Conservation (phyloP, 2,797 vertebrate species). For the Pseudopleuronectes americanus region DNA sequence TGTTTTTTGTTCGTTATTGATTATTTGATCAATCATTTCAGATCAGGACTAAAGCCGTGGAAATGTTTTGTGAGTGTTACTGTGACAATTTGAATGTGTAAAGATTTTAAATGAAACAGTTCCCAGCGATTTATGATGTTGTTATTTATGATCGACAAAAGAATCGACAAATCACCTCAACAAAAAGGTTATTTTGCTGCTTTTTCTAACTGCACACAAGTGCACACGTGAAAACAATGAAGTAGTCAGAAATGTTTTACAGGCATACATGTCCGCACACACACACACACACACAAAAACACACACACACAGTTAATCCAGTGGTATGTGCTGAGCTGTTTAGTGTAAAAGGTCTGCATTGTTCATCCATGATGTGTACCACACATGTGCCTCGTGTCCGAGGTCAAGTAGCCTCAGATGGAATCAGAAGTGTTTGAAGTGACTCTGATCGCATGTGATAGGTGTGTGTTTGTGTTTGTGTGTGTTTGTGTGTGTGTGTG, state of each 20-base stretch:
- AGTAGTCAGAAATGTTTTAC: slow-evolving; percentile 46
- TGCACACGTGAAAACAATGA: slow-evolving; percentile 35
- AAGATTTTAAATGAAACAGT: background rate
- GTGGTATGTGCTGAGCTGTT: slow-evolving; percentile 60
- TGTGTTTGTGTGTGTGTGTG: slow-evolving; percentile 21
- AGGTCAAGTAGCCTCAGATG: slow-evolving; percentile 62
- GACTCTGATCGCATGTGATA: too few relatives aligned
- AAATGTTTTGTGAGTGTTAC: background rate
- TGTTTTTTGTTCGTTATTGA: background rate
- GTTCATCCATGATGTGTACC: slow-evolving; percentile 50
- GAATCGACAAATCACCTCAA: background rate
- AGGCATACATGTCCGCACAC: slow-evolving; percentile 18
- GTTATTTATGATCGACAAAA: background rate
- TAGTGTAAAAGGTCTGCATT: slow-evolving; percentile 66
- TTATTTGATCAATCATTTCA: background rate
- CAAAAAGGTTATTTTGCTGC: background rate
- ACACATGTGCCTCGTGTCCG: slow-evolving; percentile 63
- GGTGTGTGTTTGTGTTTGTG: slow-evolving; percentile 38
- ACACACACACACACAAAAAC: slow-evolving; percentile 14
- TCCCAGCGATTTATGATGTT: background rate
- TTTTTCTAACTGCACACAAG: slow-evolving; percentile 19
- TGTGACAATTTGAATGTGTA: background rate
- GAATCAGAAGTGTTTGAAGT: slow-evolving; percentile 35
- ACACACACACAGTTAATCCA: slow-evolving; percentile 49
- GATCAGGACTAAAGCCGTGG: background rate